A percentile compares a stretch with the other conserved stretches of the same genome.
Evolutionary conservation across 2,113 vertebrate genomes (phyloP).

Genomic region (Ellobius talpinus): DNA sequence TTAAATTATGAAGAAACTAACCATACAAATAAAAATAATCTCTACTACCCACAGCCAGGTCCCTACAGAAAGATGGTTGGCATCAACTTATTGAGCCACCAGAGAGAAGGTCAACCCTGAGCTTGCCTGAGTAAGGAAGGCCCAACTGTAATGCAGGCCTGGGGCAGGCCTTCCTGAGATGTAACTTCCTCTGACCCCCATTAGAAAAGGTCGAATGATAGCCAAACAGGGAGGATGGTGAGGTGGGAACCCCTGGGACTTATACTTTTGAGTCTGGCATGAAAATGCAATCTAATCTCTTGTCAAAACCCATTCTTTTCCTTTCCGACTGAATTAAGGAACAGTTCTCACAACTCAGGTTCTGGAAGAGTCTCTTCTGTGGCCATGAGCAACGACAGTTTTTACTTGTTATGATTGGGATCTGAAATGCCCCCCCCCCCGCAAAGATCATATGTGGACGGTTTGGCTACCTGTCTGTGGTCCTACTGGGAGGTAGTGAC

Average conservation of each 20-base stretch:
- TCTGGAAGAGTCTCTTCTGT: not conserved
- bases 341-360: not conserved
- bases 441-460: not conserved
- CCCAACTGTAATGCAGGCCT: fast-evolving
- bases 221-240: fast-evolving
- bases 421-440: not conserved
- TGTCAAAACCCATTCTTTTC: not conserved
- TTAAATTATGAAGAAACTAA: not conserved
- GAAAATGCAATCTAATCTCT: not conserved
- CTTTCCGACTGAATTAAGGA: not conserved
- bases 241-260: not conserved
- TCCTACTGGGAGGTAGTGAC: not conserved
- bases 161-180: fast-evolving
- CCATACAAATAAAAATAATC: not conserved
- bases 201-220: not conserved
- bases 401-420: not conserved
- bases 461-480: not conserved
- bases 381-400: not conserved
- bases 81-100: not conserved
- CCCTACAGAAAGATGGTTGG: not conserved
- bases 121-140: no score
- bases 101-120: not conserved
- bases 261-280: not conserved
- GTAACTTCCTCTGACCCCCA: not conserved
- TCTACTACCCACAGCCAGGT: not conserved